Conservation (phyloP, 2,113 vertebrate species). For the Cyprinodon variegatus region DNA sequence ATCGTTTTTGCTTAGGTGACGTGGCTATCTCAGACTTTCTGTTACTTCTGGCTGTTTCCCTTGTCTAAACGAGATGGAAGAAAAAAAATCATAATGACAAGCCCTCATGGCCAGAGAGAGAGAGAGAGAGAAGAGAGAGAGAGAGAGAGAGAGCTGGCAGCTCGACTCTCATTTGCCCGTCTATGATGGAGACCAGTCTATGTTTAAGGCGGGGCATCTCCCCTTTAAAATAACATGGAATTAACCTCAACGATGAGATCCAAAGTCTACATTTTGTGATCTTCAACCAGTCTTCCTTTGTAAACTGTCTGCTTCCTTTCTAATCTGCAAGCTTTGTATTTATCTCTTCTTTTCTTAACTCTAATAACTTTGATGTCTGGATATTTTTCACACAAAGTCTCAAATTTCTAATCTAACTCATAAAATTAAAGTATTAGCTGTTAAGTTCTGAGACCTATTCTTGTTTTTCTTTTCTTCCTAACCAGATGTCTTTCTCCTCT, state of each 20-base stretch:
- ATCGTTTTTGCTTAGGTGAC: slow-evolving; percentile 66
- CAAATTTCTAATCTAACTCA: not conserved
- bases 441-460: slow-evolving; percentile 28
- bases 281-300: slow-evolving; percentile 5
- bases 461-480: slow-evolving; percentile 35
- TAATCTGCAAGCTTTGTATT: not conserved
- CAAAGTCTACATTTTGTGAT: slow-evolving; percentile 17
- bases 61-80: slow-evolving; percentile 62
- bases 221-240: slow-evolving; percentile 68
- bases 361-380: not conserved
- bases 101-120: slow-evolving; percentile 53
- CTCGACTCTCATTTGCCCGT: slow-evolving; percentile 47
- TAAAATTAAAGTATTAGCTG: slow-evolving; percentile 2
- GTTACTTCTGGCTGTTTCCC: slow-evolving; percentile 49
- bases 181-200: slow-evolving; percentile 62
- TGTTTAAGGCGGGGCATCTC: slow-evolving; percentile 62
- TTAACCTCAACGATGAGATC: slow-evolving; percentile 48
- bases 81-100: slow-evolving; percentile 73
- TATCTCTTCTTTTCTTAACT: not conserved
- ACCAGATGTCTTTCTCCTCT: slow-evolving; percentile 79
- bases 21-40: slow-evolving; percentile 70
- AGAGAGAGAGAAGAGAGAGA: no score
- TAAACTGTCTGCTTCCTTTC: slow-evolving; percentile 6
- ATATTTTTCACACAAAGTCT: not conserved
- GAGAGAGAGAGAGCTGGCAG: slow-evolving; percentile 47